Percentiles rank a stretch among this genome's conserved stretches.
Evolutionary conservation across 2,113 vertebrate genomes (phyloP).

Genomic region (Thunnus maccoyii): DNA sequence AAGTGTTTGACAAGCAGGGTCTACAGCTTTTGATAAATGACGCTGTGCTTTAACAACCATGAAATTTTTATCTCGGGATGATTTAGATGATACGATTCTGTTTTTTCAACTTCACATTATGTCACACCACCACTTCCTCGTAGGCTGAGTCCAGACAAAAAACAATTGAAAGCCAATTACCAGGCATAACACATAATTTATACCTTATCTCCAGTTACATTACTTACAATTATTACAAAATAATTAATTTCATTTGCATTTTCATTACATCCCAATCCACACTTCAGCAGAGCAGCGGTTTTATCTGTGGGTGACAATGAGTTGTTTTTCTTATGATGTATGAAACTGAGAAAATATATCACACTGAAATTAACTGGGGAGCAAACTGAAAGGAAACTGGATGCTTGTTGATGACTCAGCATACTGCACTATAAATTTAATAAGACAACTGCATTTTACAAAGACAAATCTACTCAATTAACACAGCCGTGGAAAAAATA

Average conservation of each 20-base stretch:
- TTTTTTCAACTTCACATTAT: background rate
- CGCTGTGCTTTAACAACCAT: background rate
- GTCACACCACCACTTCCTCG: background rate
- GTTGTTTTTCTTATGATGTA: constrained; percentile 26
- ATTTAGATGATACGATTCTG: background rate
- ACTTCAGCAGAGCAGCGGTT: constrained; percentile 23
- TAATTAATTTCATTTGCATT: constrained; percentile 59
- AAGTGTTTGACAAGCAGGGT: constrained; percentile 1
- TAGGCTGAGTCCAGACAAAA: constrained; percentile 27
- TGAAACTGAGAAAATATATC: constrained; percentile 11
- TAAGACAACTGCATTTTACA: constrained; percentile 43
- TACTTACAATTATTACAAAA: constrained; percentile 32
- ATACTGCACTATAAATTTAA: constrained; percentile 37
- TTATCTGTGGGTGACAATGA: constrained; percentile 24
- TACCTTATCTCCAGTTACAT: constrained; percentile 43
- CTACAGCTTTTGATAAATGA: constrained; percentile 8
- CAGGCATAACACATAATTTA: constrained; percentile 20
- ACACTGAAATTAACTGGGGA: constrained; percentile 19
- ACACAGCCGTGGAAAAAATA: constrained; percentile 29
- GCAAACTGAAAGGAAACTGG: constrained; percentile 13
- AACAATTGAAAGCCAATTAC: constrained; percentile 54
- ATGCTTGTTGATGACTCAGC: constrained; percentile 26
- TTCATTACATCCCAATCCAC: constrained; percentile 34
- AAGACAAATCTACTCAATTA: constrained; percentile 45
- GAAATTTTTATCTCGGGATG: background rate